Evolutionary conservation across 2,113 vertebrate genomes (phyloP).

Genomic region (Dendropsophus ebraccatus): DNA sequence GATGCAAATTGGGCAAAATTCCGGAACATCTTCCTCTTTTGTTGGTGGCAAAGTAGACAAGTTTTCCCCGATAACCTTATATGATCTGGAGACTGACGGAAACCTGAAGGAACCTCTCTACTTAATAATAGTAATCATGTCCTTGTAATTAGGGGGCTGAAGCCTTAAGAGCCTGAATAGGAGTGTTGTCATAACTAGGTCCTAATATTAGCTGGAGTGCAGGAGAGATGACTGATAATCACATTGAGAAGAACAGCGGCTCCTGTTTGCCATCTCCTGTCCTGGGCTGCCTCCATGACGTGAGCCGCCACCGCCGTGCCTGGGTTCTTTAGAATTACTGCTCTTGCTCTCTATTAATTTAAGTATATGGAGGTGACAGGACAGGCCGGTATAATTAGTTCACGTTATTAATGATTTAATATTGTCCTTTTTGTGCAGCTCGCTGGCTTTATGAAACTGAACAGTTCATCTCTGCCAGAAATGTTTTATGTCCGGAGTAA

Average conservation of each 20-base stretch:
- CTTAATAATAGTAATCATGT: constrained; percentile 40
- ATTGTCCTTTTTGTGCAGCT: constrained; percentile 59
- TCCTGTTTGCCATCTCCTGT: constrained; percentile 38
- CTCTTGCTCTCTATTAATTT: constrained; percentile 59
- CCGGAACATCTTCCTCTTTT: neutral
- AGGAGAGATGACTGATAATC: constrained; percentile 44
- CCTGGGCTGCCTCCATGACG: constrained; percentile 18
- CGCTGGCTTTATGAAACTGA: constrained; percentile 57
- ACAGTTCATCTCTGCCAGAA: constrained; percentile 60
- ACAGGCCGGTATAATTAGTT: constrained; percentile 56
- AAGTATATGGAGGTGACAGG: constrained; percentile 59
- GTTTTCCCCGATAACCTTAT: neutral
- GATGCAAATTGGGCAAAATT: neutral
- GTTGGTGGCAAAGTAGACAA: neutral
- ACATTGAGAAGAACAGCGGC: constrained; percentile 16
- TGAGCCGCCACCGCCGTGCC: constrained; percentile 29
- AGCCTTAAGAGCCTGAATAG: constrained; percentile 14
- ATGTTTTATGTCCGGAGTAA: constrained; percentile 56
- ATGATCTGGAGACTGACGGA: neutral
- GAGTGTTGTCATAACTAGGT: constrained; percentile 27
- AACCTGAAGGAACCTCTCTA: neutral
- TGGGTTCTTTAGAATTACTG: constrained; percentile 56
- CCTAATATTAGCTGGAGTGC: constrained; percentile 15
- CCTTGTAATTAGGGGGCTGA: constrained; percentile 11
- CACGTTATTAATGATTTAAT: constrained; percentile 60